These are phyloP conservation scores for Limnephilus marmoratus DNA, from an alignment of 2,888 invertebrate genomes.

Conservation along the genomic window DNA sequence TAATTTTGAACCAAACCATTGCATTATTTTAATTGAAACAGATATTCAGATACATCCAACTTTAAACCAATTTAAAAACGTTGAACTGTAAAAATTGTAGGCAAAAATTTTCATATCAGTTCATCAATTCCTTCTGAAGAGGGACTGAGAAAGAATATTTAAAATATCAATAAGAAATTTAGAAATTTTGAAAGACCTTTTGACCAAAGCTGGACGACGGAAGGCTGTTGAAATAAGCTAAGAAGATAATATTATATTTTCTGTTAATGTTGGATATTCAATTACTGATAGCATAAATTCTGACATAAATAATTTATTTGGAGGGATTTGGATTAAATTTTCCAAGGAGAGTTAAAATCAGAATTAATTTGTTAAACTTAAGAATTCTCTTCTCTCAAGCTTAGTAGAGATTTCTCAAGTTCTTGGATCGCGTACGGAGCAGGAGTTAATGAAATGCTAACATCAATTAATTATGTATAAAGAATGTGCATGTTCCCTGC, in stretches of 20 bases:
- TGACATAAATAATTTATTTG: not conserved
- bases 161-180: not conserved
- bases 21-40: too few species aligned
- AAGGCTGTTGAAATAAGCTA: not conserved
- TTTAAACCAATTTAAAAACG: too few species aligned
- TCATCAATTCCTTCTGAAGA: not conserved
- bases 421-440: not conserved
- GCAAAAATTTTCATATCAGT: not conserved
- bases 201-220: not conserved
- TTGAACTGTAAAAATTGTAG: too few species aligned
- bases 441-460: not conserved
- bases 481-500: not conserved
- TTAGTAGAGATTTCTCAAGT: not conserved
- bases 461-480: not conserved
- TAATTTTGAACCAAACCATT: too few species aligned
- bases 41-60: too few species aligned
- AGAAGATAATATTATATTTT: not conserved
- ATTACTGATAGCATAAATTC: not conserved
- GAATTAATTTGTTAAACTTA: not conserved
- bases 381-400: not conserved
- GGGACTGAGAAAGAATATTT: not conserved
- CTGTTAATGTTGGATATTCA: not conserved
- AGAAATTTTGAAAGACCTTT: not conserved
- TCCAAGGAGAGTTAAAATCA: not conserved
- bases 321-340: not conserved